Evolutionary conservation across 2,113 vertebrate species (phyloP), one percentile per base, ranked within the genome.

Genomic region (Microcebus griseorufus): DNA sequence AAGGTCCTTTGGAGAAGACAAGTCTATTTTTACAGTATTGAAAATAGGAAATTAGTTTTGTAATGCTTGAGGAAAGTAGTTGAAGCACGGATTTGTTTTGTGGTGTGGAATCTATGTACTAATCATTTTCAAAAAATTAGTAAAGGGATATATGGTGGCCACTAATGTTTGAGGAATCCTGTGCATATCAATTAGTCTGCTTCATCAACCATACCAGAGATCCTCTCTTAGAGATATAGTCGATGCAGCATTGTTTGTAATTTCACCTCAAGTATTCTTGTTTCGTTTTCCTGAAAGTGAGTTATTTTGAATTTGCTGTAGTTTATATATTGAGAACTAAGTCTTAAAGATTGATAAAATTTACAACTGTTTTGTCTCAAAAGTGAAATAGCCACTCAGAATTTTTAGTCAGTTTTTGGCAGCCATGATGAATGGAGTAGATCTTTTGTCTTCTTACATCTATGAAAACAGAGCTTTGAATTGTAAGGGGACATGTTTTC

Each of bases 21-120:
- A 72, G 67, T 97, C 96, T 98, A 95, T 98, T 97, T 98, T 98
- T 97, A 70, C 96, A 98, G 3, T 73, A 37, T 83, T 90, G 88
- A 93, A 97, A 96, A 97, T 92, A 94, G 90, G 65, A 96, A 96
- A 91, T 95, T 90, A 72, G 91, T 97, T 67, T 95, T 85, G 76
- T 96, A 90, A 96, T 85, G 62, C 88, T 93, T 6, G 3, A 95
- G 48, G 75, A 83, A 89, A 87, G 37, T 94, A 96, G 79, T 88
- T 70, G 95, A 92, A 42, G n/a, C 72, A 55, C 96, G 97, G 83
- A 94, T 98, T 96, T 62, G 90, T 93, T 94, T 78, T n/a, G 62
- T 94, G 62, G 69, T 97, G 45, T 94, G 37, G 45, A 84, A 37
- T 97, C 92, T 67, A 69, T 90, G 25, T 95, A 85, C 34, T 90